Conservation (phyloP, 2,888 invertebrate genomes). For the Lepidochrysops patricia region DNA sequence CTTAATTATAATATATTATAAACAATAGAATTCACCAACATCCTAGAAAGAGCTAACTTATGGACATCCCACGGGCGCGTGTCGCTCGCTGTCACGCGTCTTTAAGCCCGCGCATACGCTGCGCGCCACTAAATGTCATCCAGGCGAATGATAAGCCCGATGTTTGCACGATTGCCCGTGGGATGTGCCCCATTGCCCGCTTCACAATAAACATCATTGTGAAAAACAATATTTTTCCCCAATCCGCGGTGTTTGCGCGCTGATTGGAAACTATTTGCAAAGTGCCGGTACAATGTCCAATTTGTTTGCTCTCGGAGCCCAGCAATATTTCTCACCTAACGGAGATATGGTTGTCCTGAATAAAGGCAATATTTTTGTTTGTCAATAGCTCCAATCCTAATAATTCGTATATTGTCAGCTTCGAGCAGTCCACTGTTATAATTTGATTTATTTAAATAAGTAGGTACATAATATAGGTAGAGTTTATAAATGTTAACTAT, state of each 20-base stretch:
- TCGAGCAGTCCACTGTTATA: too few species aligned
- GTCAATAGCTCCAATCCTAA: too few species aligned
- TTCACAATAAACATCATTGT: conserved; percentile 37
- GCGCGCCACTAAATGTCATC: conserved; percentile 58
- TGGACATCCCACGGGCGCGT: conserved; percentile 29
- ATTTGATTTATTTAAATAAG: too few species aligned
- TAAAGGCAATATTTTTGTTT: background rate
- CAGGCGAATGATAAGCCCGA: conserved; percentile 52
- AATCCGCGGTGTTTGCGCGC: conserved; percentile 28
- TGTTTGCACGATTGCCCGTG: conserved; percentile 43
- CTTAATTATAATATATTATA: too few species aligned
- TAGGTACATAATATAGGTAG: too few species aligned
- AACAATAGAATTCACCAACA: background rate
- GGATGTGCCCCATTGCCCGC: conserved; percentile 46
- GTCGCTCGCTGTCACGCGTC: conserved; percentile 39
- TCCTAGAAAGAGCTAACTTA: conserved; percentile 3
- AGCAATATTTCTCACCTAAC: background rate
- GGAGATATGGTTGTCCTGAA: too few species aligned
- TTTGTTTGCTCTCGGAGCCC: conserved; percentile 10
- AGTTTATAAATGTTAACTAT: too few species aligned
- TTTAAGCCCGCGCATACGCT: conserved; percentile 44
- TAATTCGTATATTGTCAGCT: too few species aligned
- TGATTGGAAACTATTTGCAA: conserved; percentile 23
- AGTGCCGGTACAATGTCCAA: conserved; percentile 1
- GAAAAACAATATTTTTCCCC: conserved; percentile 50